phyloP scores from a whole-genome alignment of 2,797 vertebrate species.

The Threskiornis aethiopicus region DNA sequence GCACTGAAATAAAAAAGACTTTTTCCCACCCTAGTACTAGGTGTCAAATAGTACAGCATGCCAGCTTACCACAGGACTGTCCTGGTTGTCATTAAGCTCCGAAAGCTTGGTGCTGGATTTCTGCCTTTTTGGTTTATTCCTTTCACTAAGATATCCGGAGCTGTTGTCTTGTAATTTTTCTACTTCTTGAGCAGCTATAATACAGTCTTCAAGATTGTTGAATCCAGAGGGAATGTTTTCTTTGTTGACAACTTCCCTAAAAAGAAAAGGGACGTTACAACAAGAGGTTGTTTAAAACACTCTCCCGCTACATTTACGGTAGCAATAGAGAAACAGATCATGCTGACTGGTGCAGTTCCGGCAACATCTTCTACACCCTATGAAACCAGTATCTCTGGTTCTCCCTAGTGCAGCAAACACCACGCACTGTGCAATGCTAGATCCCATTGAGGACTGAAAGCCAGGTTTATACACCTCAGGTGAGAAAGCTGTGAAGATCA shows the following conservation, averaged over 20 bases:
- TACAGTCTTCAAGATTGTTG: constrained; percentile 72
- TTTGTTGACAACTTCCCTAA: constrained; percentile 85
- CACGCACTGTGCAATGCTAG: neutral
- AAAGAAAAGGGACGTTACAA: constrained; percentile 1
- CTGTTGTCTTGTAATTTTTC: constrained; percentile 75
- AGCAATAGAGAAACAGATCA: neutral
- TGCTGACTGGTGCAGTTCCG: neutral
- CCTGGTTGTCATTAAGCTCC: constrained; percentile 82
- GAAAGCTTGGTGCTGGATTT: constrained; percentile 82
- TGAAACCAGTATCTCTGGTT: constrained; percentile 4
- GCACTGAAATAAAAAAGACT: neutral
- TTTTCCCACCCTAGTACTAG: neutral
- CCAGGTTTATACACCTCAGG: neutral
- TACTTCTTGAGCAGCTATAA: constrained; percentile 70
- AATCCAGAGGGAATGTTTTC: constrained; percentile 88
- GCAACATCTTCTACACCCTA: neutral
- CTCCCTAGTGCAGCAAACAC: neutral
- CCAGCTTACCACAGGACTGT: constrained; percentile 82
- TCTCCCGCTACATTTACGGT: neutral
- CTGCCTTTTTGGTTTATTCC: constrained; percentile 81
- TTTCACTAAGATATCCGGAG: constrained; percentile 66
- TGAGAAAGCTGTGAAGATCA: neutral
- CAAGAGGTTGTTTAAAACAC: neutral
- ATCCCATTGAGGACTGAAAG: neutral
- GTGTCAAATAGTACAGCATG: neutral